Evolutionary conservation across 2,113 vertebrate genomes (phyloP), one percentile per base, ranked within the genome.

Genomic region (Halichoeres trimaculatus): DNA sequence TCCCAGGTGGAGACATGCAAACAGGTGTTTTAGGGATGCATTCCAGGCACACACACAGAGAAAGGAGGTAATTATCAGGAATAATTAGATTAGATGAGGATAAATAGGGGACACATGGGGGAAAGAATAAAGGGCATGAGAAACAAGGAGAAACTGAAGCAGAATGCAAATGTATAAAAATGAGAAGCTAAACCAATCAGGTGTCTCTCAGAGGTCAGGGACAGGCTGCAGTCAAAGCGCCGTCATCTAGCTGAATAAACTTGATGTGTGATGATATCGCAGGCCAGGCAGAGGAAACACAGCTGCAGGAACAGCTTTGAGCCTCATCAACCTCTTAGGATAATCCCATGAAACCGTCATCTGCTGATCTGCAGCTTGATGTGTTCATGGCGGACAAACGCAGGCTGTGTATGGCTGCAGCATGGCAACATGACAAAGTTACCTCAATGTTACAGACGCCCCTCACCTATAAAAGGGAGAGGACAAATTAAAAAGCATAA

Each of bases 401-500:
- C n/a, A 2, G n/a, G 45, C 19, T 34, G n/a, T 63, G 30, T 53
- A 55, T 19, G 36, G 66, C 52, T 8, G 80, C 80, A 67, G 61
- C 58, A 30, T 63, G 66, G 72, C 73, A 78, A 78, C 76, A 64
- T 55, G 48, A 80, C 53, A 66, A 65, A 66, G 40, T 19, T 62
- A 13, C 54, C 43, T 53, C 54, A 70, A 41, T 51, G 60, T 66
- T 55, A 22, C 19, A 35, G 70, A 22, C 66, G 3, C 20, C 43
- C 19, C 36, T 43, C 34, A 56, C 40, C 38, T n/a, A 52, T 64
- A 64, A 70, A 72, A 76, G 24, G 20, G 57, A 53, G 35, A 73
- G 40, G 43, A 55, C 23, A 85, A 76, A 90, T 86, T 76, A 81
- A 89, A 88, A 78, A n/a, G 35, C 73, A 78, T 89, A 85, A 90